phyloP scores from a whole-genome alignment of 2,888 invertebrate genomes.

The Sialis lutaria region DNA sequence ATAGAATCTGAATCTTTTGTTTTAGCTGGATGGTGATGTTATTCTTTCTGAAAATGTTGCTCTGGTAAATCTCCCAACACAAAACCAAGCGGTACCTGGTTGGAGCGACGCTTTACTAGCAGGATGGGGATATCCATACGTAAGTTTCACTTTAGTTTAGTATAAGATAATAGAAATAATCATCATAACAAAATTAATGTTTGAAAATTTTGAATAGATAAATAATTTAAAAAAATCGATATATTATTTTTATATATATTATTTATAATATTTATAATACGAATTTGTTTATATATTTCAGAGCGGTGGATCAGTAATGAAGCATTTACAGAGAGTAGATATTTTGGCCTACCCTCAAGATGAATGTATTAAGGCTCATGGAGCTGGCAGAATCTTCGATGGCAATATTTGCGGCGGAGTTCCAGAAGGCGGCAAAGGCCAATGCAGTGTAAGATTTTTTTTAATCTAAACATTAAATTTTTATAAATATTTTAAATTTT shows the following conservation, averaged over 20 bases:
- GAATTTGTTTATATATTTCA: conserved; percentile 8
- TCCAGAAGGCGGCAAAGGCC: conserved; percentile 24
- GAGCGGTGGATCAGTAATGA: conserved; percentile 21
- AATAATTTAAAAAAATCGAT: too few species aligned
- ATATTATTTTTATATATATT: too few species aligned
- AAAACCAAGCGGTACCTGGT: conserved; percentile 4
- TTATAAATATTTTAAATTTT: neutral
- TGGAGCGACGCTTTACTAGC: conserved; percentile 15
- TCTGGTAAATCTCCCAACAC: conserved; percentile 8
- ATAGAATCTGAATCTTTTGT: too few species aligned
- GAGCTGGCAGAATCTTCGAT: conserved; percentile 14
- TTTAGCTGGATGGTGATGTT: too few species aligned
- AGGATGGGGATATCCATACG: conserved; percentile 20
- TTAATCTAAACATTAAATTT: neutral
- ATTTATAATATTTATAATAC: neutral
- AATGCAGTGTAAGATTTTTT: conserved; percentile 19
- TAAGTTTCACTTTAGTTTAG: neutral
- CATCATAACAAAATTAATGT: neutral
- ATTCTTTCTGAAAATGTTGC: neutral
- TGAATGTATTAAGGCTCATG: conserved; percentile 20
- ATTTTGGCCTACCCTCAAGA: conserved; percentile 19
- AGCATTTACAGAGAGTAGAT: conserved; percentile 20
- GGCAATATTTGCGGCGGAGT: conserved; percentile 25
- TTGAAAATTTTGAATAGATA: neutral
- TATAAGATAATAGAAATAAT: neutral